phyloP scores from a whole-genome alignment of 2,888 invertebrate genomes.

The Drosophila peninsularis region DNA sequence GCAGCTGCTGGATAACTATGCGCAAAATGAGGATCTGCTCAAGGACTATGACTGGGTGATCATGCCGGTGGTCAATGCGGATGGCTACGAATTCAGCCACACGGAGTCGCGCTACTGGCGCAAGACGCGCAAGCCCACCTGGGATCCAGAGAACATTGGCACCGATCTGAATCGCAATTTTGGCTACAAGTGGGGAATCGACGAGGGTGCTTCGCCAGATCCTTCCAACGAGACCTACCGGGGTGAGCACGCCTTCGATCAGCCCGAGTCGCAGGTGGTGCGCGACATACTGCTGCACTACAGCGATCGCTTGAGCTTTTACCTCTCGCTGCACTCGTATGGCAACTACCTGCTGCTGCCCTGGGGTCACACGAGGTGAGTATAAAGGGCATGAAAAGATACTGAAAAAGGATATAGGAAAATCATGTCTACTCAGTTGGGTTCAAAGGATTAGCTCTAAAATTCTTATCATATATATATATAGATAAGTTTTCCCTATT shows the following conservation, averaged over 20 bases:
- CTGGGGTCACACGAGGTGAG: conserved; percentile 87
- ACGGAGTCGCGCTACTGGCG: conserved; percentile 85
- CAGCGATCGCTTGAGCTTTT: conserved; percentile 85
- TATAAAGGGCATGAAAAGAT: not conserved
- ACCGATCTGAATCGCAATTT: conserved; percentile 89
- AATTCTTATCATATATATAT: not conserved
- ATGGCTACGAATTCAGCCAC: conserved; percentile 88
- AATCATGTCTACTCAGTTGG: not conserved
- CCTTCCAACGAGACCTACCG: conserved; percentile 87
- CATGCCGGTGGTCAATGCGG: conserved; percentile 88
- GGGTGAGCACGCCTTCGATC: conserved; percentile 87
- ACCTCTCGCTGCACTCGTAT: conserved; percentile 90
- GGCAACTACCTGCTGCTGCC: conserved; percentile 89
- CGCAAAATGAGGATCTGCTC: conserved; percentile 84
- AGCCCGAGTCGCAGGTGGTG: conserved; percentile 87
- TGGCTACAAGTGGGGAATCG: conserved; percentile 86
- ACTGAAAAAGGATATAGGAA: not conserved
- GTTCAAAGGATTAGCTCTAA: not conserved
- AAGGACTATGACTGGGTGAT: conserved; percentile 88
- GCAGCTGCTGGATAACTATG: conserved; percentile 86
- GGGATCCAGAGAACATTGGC: conserved; percentile 82
- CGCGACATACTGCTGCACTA: conserved; percentile 86
- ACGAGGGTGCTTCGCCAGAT: conserved; percentile 69
- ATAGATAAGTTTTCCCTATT: not conserved
- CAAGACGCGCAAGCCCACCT: conserved; percentile 85